Evolutionary conservation across 2,888 invertebrate species (phyloP), one percentile per base, ranked within the genome.

Genomic region (Perdita meconis): DNA sequence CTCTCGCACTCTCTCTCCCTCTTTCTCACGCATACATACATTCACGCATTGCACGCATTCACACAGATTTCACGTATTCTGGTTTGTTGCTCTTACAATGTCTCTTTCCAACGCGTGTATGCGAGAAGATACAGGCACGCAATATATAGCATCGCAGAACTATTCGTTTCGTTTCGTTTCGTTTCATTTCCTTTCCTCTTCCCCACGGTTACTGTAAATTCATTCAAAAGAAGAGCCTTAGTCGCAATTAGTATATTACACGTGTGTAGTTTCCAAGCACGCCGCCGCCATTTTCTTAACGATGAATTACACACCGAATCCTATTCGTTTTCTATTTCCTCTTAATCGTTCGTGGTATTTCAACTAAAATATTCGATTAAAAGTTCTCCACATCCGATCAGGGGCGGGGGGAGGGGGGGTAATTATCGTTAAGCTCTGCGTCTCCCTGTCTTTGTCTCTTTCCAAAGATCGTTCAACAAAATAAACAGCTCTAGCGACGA

Each of bases 401-500:
- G 47, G 47, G 19, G 47, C 10, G 19, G 47, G 47, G 47, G 30
- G 87, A 85, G 83, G 89, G 89, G 89, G n/a, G n/a, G n/a, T n/a
- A 90, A 90, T 90, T 88, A 90, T 89, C 88, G 88, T 89, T 88
- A 90, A 90, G 90, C 89, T 90, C 88, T 85, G 85, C 86, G 70
- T 87, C 84, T 80, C 78, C 26, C 63, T 13, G 47, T 16, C n/a
- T 67, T 19, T 5, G 24, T 38, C 57, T 55, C 34, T 65, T 53
- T 77, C 81, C 85, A 82, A 85, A 85, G 86, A 87, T 87, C 78
- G 72, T 80, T 91, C 89, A 90, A 92, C 90, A 92, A 92, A 92
- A 92, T 92, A 92, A 92, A 92, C 47, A 47, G 47, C 90, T 92
- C 91, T 90, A 89, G 89, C 88, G 83, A 89, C 82, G 87, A 89